phyloP scores from a whole-genome alignment of 2,888 invertebrate genomes.

The Tolmerus cingulatus region DNA sequence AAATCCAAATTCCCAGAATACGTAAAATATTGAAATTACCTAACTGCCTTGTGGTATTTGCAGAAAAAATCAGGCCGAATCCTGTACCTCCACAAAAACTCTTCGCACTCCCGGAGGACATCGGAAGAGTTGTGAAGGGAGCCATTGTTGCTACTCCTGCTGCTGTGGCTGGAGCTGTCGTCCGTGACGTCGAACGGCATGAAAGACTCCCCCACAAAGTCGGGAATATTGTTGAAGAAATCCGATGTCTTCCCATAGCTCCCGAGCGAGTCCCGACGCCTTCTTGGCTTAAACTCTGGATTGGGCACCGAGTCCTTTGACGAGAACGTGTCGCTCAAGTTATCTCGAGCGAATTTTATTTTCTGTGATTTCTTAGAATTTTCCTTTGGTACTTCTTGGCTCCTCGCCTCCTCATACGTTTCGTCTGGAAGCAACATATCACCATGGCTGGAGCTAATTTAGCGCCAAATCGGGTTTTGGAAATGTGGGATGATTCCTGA shows the following conservation, averaged over 20 bases:
- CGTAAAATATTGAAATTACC: slow-evolving; percentile 54
- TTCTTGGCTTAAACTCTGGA: background rate
- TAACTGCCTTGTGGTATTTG: slow-evolving; percentile 68
- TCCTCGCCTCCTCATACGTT: slow-evolving; percentile 72
- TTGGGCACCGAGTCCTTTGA: background rate
- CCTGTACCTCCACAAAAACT: slow-evolving; percentile 71
- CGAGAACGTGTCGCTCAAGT: background rate
- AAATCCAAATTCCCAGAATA: background rate
- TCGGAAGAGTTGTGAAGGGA: slow-evolving; percentile 53
- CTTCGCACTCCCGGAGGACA: slow-evolving; percentile 67
- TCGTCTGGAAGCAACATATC: slow-evolving; percentile 79
- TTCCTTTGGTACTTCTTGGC: slow-evolving; percentile 39
- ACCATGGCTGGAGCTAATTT: slow-evolving; percentile 51
- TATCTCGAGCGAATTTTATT: slow-evolving; percentile 51
- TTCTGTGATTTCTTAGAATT: background rate
- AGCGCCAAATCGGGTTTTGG: background rate
- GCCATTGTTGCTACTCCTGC: slow-evolving; percentile 37
- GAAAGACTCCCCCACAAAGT: slow-evolving; percentile 55
- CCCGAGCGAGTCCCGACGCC: slow-evolving; percentile 43
- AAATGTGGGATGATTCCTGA: background rate
- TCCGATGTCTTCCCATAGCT: slow-evolving; percentile 56
- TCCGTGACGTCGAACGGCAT: slow-evolving; percentile 50
- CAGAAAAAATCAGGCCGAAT: slow-evolving; percentile 82
- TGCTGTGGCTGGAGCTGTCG: background rate
- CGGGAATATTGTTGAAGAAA: slow-evolving; percentile 60